A percentile compares a stretch with the other conserved stretches of the same genome.
Evolutionary conservation across 2,797 vertebrate genomes (phyloP).

Genomic region (Sebastes variabilis): DNA sequence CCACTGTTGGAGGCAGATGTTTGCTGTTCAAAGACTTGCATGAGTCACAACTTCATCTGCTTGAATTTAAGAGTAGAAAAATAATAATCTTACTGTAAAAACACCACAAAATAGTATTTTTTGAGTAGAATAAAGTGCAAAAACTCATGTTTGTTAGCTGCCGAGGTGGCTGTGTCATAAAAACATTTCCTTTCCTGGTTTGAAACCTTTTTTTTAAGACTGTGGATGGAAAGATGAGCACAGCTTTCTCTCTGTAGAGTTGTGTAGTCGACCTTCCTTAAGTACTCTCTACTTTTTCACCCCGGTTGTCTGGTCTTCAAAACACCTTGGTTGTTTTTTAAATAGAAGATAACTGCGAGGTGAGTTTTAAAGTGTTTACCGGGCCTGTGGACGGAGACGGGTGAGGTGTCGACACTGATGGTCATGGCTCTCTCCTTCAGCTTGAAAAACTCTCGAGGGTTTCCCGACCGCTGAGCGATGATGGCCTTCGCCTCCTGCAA

Average conservation of each 20-base stretch:
- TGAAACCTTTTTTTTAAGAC: background rate
- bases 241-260: background rate
- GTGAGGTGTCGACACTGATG: slow-evolving; percentile 86
- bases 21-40: background rate
- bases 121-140: too few species aligned
- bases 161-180: background rate
- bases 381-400: slow-evolving; percentile 87
- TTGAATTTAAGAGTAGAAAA: background rate
- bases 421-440: slow-evolving; percentile 90
- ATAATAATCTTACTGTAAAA: background rate
- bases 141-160: too few species aligned
- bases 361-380: slow-evolving; percentile 78
- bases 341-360: background rate
- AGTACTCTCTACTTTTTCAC: background rate
- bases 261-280: background rate
- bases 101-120: background rate
- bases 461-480: slow-evolving; percentile 94
- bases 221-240: background rate
- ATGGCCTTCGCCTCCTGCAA: slow-evolving; percentile 95
- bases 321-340: background rate
- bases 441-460: slow-evolving; percentile 96
- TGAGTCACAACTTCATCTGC: background rate
- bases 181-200: background rate
- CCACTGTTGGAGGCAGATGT: too few species aligned
- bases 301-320: background rate